Evolutionary conservation across 2,888 invertebrate species (phyloP).

Genomic region (Dryobotodes eremita): DNA sequence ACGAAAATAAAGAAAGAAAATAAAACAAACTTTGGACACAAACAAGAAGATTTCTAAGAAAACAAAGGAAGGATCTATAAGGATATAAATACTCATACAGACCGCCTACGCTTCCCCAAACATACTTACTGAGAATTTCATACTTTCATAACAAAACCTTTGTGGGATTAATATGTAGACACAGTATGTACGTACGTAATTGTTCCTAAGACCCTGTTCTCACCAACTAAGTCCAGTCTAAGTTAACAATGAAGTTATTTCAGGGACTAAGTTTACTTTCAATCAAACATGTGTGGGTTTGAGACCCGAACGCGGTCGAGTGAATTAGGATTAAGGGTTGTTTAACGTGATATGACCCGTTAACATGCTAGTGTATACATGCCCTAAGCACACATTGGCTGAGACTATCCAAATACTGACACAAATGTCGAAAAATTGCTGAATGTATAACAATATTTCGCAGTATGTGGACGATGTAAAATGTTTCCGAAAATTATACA

Average conservation of each 20-base stretch:
- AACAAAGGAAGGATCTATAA: slow-evolving; percentile 2
- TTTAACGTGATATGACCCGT: slow-evolving; percentile 48
- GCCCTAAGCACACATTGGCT: slow-evolving; percentile 49
- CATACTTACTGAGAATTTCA: slow-evolving; percentile 15
- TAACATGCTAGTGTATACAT: slow-evolving; percentile 38
- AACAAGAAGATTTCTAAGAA: background rate
- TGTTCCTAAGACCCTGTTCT: slow-evolving; percentile 20
- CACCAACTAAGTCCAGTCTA: slow-evolving; percentile 9
- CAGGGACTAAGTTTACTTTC: slow-evolving; percentile 57
- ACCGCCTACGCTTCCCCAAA: background rate
- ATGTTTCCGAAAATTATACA: background rate
- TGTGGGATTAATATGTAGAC: background rate
- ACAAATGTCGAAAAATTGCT: slow-evolving; percentile 24
- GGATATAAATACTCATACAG: background rate
- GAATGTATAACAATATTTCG: slow-evolving; percentile 5
- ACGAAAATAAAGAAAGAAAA: background rate
- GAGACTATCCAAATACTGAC: slow-evolving; percentile 34
- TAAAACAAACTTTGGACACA: background rate
- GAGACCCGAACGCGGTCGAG: slow-evolving; percentile 35
- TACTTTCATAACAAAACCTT: slow-evolving; percentile 52
- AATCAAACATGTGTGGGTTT: slow-evolving; percentile 49
- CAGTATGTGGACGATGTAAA: background rate
- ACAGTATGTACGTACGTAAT: slow-evolving; percentile 28
- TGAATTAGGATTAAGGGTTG: slow-evolving; percentile 48
- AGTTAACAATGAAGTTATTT: slow-evolving; percentile 60